Evolutionary conservation across 2,797 vertebrate species (phyloP).

Genomic region (Rhynchonycteris naso): DNA sequence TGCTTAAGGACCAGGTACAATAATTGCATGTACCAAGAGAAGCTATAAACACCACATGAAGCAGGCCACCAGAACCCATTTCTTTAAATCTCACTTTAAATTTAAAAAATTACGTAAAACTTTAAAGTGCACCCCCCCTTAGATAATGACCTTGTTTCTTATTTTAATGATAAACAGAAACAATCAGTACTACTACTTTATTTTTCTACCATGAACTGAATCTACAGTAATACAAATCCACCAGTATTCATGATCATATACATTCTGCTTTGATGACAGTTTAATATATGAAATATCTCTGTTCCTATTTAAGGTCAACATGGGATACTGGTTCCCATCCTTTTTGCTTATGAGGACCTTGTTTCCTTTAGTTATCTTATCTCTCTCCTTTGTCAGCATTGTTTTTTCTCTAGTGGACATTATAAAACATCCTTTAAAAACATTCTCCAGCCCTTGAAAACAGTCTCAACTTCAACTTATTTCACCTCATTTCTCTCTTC

Average conservation of each 20-base stretch:
- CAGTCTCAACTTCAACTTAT: neutral
- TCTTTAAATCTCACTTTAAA: conserved; percentile 25
- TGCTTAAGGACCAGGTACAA: neutral
- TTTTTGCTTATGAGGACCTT: neutral
- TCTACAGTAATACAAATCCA: neutral
- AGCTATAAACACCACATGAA: neutral
- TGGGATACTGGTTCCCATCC: neutral
- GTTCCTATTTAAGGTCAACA: neutral
- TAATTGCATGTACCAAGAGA: neutral
- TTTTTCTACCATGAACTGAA: conserved; percentile 15
- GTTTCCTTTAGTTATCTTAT: neutral
- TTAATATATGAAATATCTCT: conserved; percentile 25
- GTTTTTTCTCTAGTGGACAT: neutral
- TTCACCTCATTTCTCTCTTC: neutral
- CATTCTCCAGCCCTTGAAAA: neutral
- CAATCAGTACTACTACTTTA: neutral
- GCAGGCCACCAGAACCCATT: neutral
- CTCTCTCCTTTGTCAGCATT: neutral
- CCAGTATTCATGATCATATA: neutral
- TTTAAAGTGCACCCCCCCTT: neutral
- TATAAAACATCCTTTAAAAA: conserved; percentile 34
- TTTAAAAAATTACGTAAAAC: conserved; percentile 34
- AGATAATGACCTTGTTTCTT: conserved; percentile 14
- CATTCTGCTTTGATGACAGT: neutral
- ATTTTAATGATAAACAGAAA: conserved; percentile 31